Conservation (phyloP, 2,113 vertebrate species). For the Carassius gibelio region DNA sequence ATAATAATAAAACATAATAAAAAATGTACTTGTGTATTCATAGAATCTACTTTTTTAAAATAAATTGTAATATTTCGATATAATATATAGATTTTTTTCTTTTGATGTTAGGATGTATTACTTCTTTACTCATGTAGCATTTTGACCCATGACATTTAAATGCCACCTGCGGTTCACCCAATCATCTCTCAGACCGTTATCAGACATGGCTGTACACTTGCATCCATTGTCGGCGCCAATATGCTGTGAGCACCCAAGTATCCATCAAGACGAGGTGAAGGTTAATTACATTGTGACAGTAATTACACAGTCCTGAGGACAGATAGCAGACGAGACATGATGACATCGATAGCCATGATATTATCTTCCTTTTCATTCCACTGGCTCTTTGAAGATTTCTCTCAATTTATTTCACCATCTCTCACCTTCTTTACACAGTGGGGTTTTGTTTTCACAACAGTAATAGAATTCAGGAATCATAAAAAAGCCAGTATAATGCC, state of each 20-base stretch:
- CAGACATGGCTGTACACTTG: background rate
- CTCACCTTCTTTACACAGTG: slow-evolving; percentile 3
- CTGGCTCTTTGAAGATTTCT: slow-evolving; percentile 15
- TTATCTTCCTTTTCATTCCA: background rate
- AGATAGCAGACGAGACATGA: slow-evolving; percentile 8
- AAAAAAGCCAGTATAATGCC: slow-evolving; percentile 34
- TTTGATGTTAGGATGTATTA: slow-evolving; percentile 9
- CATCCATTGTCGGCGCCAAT: slow-evolving; percentile 4
- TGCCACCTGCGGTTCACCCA: background rate
- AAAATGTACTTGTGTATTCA: no score
- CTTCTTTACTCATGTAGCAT: slow-evolving; percentile 9
- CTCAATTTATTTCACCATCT: slow-evolving; percentile 28
- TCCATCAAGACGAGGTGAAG: slow-evolving; percentile 30
- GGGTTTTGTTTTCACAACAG: slow-evolving; percentile 32
- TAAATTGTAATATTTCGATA: no score
- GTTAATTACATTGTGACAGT: slow-evolving; percentile 42
- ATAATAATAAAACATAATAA: no score
- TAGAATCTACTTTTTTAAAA: no score
- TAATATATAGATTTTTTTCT: background rate
- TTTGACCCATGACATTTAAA: slow-evolving; percentile 37
- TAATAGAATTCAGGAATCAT: slow-evolving; percentile 31
- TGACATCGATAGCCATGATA: slow-evolving; percentile 4
- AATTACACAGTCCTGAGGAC: slow-evolving; percentile 29
- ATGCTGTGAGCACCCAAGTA: slow-evolving; percentile 20
- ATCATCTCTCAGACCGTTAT: slow-evolving; percentile 9